Conservation (phyloP, 2,113 vertebrate species). For the pig (Sus scrofa) region T2T-Sscrofa CM000820.6:43993001-43993500, state of each 20-base stretch:
- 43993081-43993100: background rate
- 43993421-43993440: background rate
- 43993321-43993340: background rate
- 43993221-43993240: background rate
- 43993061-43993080: background rate
- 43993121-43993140: background rate
- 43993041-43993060: background rate
- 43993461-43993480: background rate
- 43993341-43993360: background rate
- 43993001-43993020: background rate
- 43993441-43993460: background rate
- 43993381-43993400: background rate
- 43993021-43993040: background rate
- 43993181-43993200: background rate
- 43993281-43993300: background rate
- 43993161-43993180: conserved; percentile 1
- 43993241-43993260: background rate
- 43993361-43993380: background rate
- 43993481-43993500: background rate
- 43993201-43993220: background rate
- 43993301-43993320: background rate
- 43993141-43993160: conserved; percentile 2
- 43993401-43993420: background rate
- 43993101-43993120: background rate
- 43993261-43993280: background rate